These are phyloP conservation scores for Limosa lapponica DNA, from an alignment of 2,797 vertebrate genomes.

Conservation along the genomic window DNA sequence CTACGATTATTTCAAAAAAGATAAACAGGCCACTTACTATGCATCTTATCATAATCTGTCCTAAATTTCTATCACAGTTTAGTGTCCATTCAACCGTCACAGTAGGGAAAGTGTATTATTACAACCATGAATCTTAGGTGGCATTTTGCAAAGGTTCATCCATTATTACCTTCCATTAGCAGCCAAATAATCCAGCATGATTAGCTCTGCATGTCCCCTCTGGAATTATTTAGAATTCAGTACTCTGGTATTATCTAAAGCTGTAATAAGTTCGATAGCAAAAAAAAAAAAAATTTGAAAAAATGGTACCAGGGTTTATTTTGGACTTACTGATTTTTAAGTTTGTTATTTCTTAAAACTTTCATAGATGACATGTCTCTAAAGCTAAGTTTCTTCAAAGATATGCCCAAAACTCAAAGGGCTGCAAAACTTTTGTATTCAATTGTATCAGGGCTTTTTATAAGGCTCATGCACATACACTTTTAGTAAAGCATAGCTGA, in stretches of 20 bases:
- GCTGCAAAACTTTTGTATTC: not conserved
- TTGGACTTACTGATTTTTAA: not conserved
- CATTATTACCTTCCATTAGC: conserved; percentile 29
- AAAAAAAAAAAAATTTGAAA: not conserved
- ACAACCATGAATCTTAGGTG: not conserved
- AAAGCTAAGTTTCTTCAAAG: not conserved
- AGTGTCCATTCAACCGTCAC: not conserved
- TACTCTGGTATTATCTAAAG: not conserved
- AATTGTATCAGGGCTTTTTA: not conserved
- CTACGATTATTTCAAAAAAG: not conserved
- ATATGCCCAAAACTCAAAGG: not conserved
- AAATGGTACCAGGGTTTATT: not conserved
- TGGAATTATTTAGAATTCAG: conserved; percentile 5
- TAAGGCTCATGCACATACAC: not conserved
- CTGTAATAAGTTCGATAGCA: not conserved
- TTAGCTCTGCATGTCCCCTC: not conserved
- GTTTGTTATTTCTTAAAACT: not conserved
- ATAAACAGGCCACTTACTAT: not conserved
- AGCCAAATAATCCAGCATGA: not conserved
- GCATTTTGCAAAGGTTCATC: not conserved
- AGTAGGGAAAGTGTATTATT: not conserved
- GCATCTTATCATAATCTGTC: not conserved
- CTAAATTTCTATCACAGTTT: not conserved
- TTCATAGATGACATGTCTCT: not conserved
- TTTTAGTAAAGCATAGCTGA: not conserved